A percentile compares a stretch with the other conserved stretches of the same genome.
These are phyloP conservation scores for Mobula birostris DNA, from an alignment of 2,113 vertebrate species.

Conservation along the genomic window DNA sequence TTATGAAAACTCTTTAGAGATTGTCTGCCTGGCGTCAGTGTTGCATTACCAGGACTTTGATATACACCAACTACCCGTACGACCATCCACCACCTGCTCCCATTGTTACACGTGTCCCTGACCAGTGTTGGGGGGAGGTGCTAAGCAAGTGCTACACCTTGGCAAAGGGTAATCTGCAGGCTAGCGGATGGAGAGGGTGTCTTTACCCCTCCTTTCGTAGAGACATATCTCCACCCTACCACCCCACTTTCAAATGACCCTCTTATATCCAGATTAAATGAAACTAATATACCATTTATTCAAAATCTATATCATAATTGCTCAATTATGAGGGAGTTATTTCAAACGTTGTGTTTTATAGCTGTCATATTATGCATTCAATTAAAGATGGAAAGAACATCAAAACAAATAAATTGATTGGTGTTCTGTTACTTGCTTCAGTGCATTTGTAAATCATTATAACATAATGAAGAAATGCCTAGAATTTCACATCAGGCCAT, in stretches of 20 bases:
- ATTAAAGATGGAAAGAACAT: not conserved
- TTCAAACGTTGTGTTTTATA: not conserved
- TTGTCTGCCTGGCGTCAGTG: no score
- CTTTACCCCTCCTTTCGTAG: no score
- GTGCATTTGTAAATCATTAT: constrained; percentile 18
- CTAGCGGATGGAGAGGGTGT: no score
- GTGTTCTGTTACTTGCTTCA: constrained; percentile 2
- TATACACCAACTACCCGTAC: no score
- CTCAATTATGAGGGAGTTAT: not conserved
- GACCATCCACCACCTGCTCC: no score
- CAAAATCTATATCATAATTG: not conserved
- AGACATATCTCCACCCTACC: no score
- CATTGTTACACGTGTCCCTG: no score
- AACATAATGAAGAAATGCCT: not conserved
- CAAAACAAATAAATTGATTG: not conserved
- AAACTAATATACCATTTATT: not conserved
- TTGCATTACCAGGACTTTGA: no score
- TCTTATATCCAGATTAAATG: not conserved
- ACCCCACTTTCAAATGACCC: not conserved
- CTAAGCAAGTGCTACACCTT: no score
- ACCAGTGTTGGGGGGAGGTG: no score
- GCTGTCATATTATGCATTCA: not conserved
- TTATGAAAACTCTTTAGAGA: no score
- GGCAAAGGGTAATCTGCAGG: no score
- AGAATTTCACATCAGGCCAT: not conserved